phyloP scores from a whole-genome alignment of 1,140 invertebrate genomes.

The Drosophila oshimai region DNA sequence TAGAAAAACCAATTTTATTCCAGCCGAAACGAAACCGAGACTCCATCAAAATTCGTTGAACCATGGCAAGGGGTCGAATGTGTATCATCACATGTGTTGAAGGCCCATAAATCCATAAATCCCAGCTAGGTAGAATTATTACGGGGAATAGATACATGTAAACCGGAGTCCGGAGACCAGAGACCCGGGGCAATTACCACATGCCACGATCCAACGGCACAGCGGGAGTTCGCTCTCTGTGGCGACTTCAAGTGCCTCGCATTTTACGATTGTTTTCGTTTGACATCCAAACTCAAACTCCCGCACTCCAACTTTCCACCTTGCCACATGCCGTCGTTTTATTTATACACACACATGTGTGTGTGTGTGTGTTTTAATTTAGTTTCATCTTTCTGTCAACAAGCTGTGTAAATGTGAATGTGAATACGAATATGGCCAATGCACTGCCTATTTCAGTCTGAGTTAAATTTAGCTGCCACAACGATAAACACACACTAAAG shows the following conservation, averaged over 20 bases:
- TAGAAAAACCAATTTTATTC: not conserved
- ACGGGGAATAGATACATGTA: not conserved
- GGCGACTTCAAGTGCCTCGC: conserved; percentile 59
- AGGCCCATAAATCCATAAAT: conserved; percentile 54
- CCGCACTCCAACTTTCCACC: not conserved
- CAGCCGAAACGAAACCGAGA: not conserved
- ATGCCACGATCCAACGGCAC: conserved; percentile 66
- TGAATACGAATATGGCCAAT: conserved; percentile 28
- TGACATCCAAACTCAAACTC: conserved; percentile 6
- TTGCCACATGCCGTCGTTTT: conserved; percentile 73
- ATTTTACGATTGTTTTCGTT: conserved; percentile 44
- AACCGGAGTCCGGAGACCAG: too few species aligned
- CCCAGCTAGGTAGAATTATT: not conserved
- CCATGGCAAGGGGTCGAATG: conserved; percentile 55
- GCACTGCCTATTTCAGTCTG: conserved; percentile 22
- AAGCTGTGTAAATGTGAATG: too few species aligned
- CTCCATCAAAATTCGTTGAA: conserved; percentile 16
- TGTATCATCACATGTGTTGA: conserved; percentile 34
- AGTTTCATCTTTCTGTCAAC: conserved; percentile 40
- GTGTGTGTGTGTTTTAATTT: conserved; percentile 26
- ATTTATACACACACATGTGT: conserved; percentile 47
- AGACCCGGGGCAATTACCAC: conserved; percentile 68
- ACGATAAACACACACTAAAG: not conserved
- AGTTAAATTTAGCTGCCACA: not conserved
- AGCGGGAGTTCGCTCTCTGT: conserved; percentile 60